These are phyloP conservation scores for Lagopus leucura DNA, from an alignment of 2,113 vertebrate genomes.

Conservation along the genomic window DNA sequence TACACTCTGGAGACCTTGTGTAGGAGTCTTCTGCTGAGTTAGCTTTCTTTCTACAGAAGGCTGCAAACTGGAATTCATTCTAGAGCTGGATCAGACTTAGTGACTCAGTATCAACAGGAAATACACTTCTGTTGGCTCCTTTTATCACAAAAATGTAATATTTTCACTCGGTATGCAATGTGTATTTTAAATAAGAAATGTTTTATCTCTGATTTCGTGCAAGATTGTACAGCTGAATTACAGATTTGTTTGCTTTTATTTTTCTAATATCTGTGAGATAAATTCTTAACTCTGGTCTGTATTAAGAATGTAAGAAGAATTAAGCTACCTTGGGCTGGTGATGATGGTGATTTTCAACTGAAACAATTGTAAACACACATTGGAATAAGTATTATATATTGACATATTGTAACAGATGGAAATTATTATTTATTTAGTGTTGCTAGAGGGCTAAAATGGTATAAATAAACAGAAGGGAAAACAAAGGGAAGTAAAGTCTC, in stretches of 20 bases:
- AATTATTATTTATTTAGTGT: constrained; percentile 6
- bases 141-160: background rate
- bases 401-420: constrained; percentile 16
- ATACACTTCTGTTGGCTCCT: background rate
- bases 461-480: constrained; percentile 43
- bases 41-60: background rate
- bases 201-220: background rate
- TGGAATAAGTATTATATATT: background rate
- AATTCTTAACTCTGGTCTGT: background rate
- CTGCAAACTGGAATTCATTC: background rate
- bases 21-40: background rate
- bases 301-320: background rate
- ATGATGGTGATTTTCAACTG: background rate
- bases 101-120: background rate
- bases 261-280: background rate
- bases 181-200: background rate
- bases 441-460: constrained; percentile 23
- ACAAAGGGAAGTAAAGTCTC: constrained; percentile 13
- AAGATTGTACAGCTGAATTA: background rate
- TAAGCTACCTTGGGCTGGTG: background rate
- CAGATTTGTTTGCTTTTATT: background rate
- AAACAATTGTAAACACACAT: background rate
- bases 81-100: background rate
- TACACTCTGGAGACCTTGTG: background rate
- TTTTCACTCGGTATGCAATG: background rate